Evolutionary conservation across 1,140 invertebrate genomes (phyloP), one percentile per base, ranked within the genome.

Genomic region (Tetragonula clypearis): DNA sequence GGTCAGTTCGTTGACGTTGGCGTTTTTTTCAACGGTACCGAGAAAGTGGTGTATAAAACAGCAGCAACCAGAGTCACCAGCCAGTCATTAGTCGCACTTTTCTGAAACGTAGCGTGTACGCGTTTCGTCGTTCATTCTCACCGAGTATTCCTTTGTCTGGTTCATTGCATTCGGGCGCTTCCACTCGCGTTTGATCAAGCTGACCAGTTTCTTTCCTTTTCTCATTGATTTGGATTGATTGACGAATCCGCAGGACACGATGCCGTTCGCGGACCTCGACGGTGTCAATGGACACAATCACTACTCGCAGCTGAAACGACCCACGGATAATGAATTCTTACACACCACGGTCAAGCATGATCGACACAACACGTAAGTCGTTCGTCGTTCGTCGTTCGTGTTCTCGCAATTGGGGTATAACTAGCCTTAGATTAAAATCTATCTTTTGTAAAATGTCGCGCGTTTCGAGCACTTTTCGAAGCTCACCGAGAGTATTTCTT

Each of bases 261-360:
- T 82, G 97, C 96, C 98, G 98, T 98, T 88, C 49, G 58, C 83
- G 80, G 81, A 93, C 89, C 49, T 87, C 49, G 90, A 91, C 26
- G 68, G 72, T 68, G 73, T 82, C 12, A 92, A 92, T 62, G 91
- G 89, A 21, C 86, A 92, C 81, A 84, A 86, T n/a, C 87, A 89
- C 84, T 74, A 79, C 17, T 71, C 72, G 68, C 74, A 65, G 30
- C 49, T 91, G n/a, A 91, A 93, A 49, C 90, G 88, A 69, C 88
- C 92, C 14, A 92, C 89, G 71, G 92, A 92, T 66, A 93, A 93
- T 55, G 93, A 94, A 60, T 93, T 93, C 74, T 56, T 92, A 2
- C 88, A 94, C 75, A 88, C 88, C 4, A 77, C 84, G 1, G 92
- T 91, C 30, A 94, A 94, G 79, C 86, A 93, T 68, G 35, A 78